These are phyloP conservation scores for Catotricha subobsoleta DNA, from an alignment of 2,888 invertebrate species.

Conservation along the genomic window DNA sequence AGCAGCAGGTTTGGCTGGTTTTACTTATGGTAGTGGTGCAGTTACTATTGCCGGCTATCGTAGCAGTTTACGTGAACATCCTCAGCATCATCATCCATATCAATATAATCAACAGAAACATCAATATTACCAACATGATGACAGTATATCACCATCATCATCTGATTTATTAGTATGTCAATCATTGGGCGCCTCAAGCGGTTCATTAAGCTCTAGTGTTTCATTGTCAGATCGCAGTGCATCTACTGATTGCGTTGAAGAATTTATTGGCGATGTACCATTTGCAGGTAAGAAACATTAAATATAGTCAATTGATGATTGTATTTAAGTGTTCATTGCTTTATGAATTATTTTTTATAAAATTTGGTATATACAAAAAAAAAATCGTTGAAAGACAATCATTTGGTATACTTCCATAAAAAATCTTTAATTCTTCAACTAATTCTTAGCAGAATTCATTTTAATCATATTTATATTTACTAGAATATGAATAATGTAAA, in stretches of 20 bases:
- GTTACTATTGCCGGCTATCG: too few relatives aligned
- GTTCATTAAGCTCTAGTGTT: slow-evolving; percentile 53
- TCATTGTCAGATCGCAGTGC: slow-evolving; percentile 55
- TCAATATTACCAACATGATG: neutral
- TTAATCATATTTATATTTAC: too few relatives aligned
- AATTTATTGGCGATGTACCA: slow-evolving; percentile 68
- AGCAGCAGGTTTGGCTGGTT: too few relatives aligned
- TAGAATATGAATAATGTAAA: too few relatives aligned
- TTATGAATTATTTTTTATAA: neutral
- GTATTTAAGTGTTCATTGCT: too few relatives aligned
- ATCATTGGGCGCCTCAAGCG: slow-evolving; percentile 34
- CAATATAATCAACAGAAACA: slow-evolving; percentile 1
- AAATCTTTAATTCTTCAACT: too few relatives aligned
- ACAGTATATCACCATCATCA: slow-evolving; percentile 4
- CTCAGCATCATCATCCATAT: neutral
- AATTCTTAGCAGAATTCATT: too few relatives aligned
- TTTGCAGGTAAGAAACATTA: slow-evolving; percentile 54
- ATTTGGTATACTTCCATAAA: too few relatives aligned
- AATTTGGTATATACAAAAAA: neutral
- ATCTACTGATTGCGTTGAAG: slow-evolving; percentile 66
- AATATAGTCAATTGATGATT: neutral
- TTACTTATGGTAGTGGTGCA: too few relatives aligned
- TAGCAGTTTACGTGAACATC: too few relatives aligned
- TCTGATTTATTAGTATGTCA: slow-evolving; percentile 6
- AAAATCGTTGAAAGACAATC: neutral